Evolutionary conservation across 1,140 invertebrate species (phyloP).

Genomic region (Schlechtendalia chinensis): DNA sequence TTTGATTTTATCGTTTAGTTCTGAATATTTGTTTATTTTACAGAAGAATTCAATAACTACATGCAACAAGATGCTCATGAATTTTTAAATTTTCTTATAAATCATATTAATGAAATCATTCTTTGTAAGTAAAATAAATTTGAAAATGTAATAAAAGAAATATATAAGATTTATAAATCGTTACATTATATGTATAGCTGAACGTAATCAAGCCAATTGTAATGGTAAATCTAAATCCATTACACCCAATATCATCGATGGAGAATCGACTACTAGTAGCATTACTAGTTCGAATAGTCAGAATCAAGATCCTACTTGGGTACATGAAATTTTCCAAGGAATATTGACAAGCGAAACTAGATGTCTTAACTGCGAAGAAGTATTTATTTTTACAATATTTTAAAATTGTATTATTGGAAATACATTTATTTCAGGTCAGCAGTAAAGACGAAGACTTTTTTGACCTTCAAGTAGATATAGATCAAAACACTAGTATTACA

Average conservation of each 20-base stretch:
- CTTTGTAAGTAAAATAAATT: constrained; percentile 65
- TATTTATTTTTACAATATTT: constrained; percentile 57
- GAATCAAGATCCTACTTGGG: constrained; percentile 92
- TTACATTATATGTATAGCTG: constrained; percentile 62
- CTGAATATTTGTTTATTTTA: constrained; percentile 57
- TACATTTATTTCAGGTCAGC: constrained; percentile 62
- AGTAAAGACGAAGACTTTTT: constrained; percentile 99
- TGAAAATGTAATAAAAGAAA: neutral
- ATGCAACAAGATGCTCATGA: constrained; percentile 99
- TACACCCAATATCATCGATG: constrained; percentile 57
- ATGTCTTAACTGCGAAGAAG: constrained; percentile 99
- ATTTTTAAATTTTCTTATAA: constrained; percentile 98
- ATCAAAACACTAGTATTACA: constrained; percentile 98
- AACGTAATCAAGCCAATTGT: constrained; percentile 71
- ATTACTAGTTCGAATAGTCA: constrained; percentile 54
- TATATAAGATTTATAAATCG: constrained; percentile 43
- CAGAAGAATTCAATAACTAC: constrained; percentile 99
- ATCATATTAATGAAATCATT: constrained; percentile 93
- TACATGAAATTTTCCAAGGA: constrained; percentile 99
- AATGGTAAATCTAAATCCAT: constrained; percentile 57
- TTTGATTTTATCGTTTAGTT: constrained; percentile 24
- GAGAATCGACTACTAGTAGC: constrained; percentile 59
- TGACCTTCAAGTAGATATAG: constrained; percentile 97
- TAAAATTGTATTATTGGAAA: neutral
- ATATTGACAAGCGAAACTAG: constrained; percentile 98